Evolutionary conservation across 2,797 vertebrate species (phyloP).

Genomic region (Geotrypetes seraphini): DNA sequence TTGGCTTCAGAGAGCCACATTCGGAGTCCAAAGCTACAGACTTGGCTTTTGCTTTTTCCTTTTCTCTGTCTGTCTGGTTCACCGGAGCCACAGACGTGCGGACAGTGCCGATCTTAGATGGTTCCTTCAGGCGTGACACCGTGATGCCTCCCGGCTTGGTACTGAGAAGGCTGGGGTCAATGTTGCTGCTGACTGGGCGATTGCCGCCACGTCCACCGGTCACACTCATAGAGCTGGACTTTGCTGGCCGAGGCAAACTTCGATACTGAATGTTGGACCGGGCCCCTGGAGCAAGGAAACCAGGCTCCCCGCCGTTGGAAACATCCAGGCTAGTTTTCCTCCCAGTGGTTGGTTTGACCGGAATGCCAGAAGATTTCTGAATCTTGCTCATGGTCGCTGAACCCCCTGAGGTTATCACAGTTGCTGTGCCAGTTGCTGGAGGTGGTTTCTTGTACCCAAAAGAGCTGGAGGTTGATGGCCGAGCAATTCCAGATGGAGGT

Average conservation of each 20-base stretch:
- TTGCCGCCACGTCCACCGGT: constrained; percentile 58
- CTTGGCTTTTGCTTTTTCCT: constrained; percentile 90
- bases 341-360: constrained; percentile 75
- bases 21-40: constrained; percentile 79
- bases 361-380: constrained; percentile 85
- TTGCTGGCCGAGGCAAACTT: constrained; percentile 89
- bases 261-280: constrained; percentile 89
- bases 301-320: constrained; percentile 60
- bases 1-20: constrained; percentile 49
- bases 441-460: constrained; percentile 87
- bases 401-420: constrained; percentile 77
- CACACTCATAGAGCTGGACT: constrained; percentile 83
- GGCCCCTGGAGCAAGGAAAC: constrained; percentile 81
- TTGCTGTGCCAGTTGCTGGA: constrained; percentile 68
- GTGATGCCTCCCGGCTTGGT: constrained; percentile 57
- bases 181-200: constrained; percentile 77
- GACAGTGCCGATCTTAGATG: constrained; percentile 54
- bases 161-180: constrained; percentile 73
- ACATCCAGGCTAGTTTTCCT: constrained; percentile 89
- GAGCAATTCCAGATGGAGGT: constrained; percentile 78
- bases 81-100: constrained; percentile 60
- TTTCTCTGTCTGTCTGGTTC: constrained; percentile 91
- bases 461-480: constrained; percentile 72
- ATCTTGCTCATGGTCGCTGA: constrained; percentile 65
- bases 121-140: constrained; percentile 78